Evolutionary conservation across 2,113 vertebrate genomes (phyloP).

Genomic region (Eurypyga helias): DNA sequence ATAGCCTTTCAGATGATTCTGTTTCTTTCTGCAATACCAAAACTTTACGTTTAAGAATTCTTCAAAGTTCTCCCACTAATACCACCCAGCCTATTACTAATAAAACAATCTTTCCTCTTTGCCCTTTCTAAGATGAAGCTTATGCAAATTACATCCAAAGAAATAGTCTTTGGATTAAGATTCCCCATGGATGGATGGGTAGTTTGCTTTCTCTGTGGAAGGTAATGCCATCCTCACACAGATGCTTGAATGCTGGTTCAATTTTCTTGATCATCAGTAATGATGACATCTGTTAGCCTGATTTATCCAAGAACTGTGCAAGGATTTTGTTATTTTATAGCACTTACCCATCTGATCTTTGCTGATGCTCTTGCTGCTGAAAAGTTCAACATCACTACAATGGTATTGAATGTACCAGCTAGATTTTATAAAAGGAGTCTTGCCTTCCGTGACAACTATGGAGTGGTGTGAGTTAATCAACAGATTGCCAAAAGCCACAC

Average conservation of each 20-base stretch:
- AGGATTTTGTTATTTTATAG: slow-evolving; percentile 20
- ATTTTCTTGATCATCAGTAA: slow-evolving; percentile 8
- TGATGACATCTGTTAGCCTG: slow-evolving; percentile 22
- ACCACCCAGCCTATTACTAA: background rate
- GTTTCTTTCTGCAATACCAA: background rate
- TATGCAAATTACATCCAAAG: slow-evolving; percentile 40
- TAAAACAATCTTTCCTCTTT: slow-evolving; percentile 42
- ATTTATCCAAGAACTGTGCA: background rate
- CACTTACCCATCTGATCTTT: background rate
- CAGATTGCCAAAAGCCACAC: background rate
- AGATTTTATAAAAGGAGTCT: background rate
- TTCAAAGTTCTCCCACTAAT: background rate
- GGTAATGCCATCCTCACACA: background rate
- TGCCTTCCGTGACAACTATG: background rate
- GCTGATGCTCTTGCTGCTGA: background rate
- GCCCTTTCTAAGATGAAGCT: background rate
- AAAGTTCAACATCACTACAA: background rate
- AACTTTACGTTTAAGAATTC: slow-evolving; percentile 4
- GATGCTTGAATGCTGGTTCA: background rate
- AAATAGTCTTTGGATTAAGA: slow-evolving; percentile 16
- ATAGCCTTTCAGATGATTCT: background rate
- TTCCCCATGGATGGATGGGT: background rate
- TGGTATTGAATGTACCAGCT: background rate
- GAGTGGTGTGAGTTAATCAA: background rate
- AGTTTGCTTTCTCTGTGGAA: slow-evolving; percentile 23